These are phyloP conservation scores for Mesitornis unicolor DNA, from an alignment of 2,113 vertebrate genomes.

Conservation along the genomic window DNA sequence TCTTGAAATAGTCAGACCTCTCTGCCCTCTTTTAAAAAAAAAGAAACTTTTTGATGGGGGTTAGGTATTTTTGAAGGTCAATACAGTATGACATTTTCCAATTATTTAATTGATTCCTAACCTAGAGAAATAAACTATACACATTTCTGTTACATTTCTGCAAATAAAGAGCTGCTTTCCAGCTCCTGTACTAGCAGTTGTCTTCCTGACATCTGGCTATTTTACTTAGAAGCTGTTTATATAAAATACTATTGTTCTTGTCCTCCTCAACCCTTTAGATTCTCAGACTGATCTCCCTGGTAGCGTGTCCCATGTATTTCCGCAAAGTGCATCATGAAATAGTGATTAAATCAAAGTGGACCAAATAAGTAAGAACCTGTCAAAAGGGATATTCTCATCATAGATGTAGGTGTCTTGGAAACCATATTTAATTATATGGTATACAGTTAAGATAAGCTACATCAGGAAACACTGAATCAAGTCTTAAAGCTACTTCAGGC, in stretches of 20 bases:
- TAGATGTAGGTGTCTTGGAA: not conserved
- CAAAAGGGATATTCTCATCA: not conserved
- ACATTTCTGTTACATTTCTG: not conserved
- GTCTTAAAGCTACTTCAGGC: not conserved
- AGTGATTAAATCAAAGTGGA: not conserved
- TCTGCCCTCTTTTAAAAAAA: not conserved
- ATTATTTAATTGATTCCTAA: not conserved
- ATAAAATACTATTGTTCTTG: not conserved
- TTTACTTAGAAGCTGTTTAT: not conserved
- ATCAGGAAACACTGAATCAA: not conserved
- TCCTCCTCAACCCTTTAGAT: not conserved
- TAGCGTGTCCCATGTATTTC: not conserved
- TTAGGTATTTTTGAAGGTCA: not conserved
- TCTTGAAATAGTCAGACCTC: not conserved
- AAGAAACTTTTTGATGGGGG: accelerated
- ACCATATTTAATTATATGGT: not conserved
- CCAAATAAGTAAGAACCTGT: not conserved
- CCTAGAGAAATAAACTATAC: not conserved
- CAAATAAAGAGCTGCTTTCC: not conserved
- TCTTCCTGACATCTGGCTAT: not conserved
- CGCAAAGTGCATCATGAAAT: not conserved
- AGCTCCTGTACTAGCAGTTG: not conserved
- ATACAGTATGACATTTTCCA: not conserved
- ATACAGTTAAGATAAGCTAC: not conserved
- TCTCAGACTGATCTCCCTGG: not conserved